Base-by-base conservation (phyloP, 2,113 vertebrate genomes). In the Archocentrus centrarchus region DNA sequence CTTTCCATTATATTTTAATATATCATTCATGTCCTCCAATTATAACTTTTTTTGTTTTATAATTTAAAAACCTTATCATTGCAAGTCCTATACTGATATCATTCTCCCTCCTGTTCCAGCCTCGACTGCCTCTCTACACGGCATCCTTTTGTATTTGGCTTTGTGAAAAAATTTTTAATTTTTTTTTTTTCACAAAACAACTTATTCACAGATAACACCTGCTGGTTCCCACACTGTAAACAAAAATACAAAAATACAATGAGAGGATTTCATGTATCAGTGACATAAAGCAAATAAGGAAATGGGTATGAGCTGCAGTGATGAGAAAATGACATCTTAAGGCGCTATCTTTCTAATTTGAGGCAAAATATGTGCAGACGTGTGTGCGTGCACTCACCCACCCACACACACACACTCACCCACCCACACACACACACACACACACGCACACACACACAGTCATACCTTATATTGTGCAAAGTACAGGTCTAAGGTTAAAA, bases 41-140 rank as follows among this genome's bases (percentile, higher is more conserved):
- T 70, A 7, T 24, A n/a, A n/a, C n/a, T n/a, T 70, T 50, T 20
- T 24, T 50, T 70, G 24, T 53, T 32, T 70, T 53, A 53, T 70
- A 53, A 70, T 70, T 70, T 18, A 53, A 70, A 70, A 70, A 70
- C 24, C 66, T 53, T 53, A 73, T 73, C 66, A 53, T 53, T 73
- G 44, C 66, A 73, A 30, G 50, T 73, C 13, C 44, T 9, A 30
- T 32, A 20, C 44, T 11, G 24, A 70, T 53, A 32, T 73, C 50
- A 27, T 32, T 73, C 44, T 73, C 50, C 17, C 10, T 73, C 66
- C 27, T 2, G 5, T 53, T 17, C 24, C 6, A 32, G 44, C 1
- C 41, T 70, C 41, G 0, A 3, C 44, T 0, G 44, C 44, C 44
- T 70, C 66, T 30, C 41, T 68, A 50, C 66, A 1, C 66, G 27